phyloP scores from a whole-genome alignment of 2,113 vertebrate species.

The Nothocercus nigrocapillus region DNA sequence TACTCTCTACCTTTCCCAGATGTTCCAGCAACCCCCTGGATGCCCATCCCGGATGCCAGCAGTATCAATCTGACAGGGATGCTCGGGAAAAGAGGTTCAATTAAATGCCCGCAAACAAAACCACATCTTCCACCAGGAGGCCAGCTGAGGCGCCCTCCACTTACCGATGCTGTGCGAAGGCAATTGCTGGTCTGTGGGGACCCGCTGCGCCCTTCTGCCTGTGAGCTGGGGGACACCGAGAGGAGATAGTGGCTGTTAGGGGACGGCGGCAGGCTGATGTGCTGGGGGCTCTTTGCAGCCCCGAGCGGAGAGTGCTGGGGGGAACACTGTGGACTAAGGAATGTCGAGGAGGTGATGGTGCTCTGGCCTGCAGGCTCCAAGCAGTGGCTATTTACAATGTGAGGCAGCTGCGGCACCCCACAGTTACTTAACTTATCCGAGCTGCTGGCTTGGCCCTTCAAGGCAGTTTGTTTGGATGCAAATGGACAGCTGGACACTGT shows the following conservation, averaged over 20 bases:
- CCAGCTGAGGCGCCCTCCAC: background rate
- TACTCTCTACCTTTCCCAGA: background rate
- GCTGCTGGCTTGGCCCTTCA: conserved; percentile 59
- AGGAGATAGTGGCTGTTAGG: conserved; percentile 90
- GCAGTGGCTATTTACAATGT: conserved; percentile 75
- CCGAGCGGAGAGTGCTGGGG: conserved; percentile 89
- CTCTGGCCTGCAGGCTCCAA: conserved; percentile 79
- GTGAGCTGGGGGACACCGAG: conserved; percentile 70
- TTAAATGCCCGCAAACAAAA: background rate
- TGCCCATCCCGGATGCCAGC: background rate
- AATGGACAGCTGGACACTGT: conserved; percentile 88
- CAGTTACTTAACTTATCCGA: conserved; percentile 81
- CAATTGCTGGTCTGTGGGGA: conserved; percentile 76
- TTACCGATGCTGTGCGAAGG: conserved; percentile 86
- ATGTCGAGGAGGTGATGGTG: conserved; percentile 84
- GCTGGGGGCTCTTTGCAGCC: conserved; percentile 86
- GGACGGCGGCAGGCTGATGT: conserved; percentile 86
- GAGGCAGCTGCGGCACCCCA: conserved; percentile 66
- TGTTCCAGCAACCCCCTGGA: rapidly evolving
- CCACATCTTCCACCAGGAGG: rapidly evolving
- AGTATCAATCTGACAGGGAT: background rate
- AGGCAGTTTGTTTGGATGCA: conserved; percentile 80
- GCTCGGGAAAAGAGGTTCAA: background rate
- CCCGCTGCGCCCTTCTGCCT: conserved; percentile 79
- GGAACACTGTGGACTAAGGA: conserved; percentile 95